phyloP scores from a whole-genome alignment of 1,140 invertebrate genomes.

The Pseudomyrmex cubaensis region DNA sequence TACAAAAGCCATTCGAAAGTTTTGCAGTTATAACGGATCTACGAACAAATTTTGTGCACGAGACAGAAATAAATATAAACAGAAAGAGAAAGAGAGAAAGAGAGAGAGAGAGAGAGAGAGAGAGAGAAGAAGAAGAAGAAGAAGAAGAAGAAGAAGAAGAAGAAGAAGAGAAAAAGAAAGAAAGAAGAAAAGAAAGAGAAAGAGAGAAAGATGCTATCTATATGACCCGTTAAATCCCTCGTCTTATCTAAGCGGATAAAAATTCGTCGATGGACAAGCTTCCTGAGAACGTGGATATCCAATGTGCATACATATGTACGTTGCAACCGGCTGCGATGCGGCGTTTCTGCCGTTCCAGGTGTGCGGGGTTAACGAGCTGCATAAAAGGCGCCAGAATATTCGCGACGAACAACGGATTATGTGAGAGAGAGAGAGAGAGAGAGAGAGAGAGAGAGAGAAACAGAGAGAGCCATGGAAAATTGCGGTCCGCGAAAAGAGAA shows the following conservation, averaged over 20 bases:
- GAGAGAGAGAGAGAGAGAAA: no score
- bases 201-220: conserved; percentile 6
- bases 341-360: conserved; percentile 46
- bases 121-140: not conserved
- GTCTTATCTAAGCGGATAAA: conserved; percentile 61
- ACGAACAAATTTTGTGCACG: not conserved
- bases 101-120: not conserved
- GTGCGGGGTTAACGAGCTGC: conserved; percentile 64
- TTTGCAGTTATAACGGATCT: not conserved
- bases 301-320: conserved; percentile 17
- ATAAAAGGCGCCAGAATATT: conserved; percentile 58
- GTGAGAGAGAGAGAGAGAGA: not conserved
- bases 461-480: conserved; percentile 30
- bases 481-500: conserved; percentile 35
- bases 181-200: not conserved
- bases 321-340: conserved; percentile 9
- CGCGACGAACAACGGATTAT: conserved; percentile 38
- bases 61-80: no score
- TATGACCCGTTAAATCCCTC: conserved; percentile 55
- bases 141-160: not conserved
- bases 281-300: conserved; percentile 51
- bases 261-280: conserved; percentile 58
- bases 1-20: not conserved
- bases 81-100: not conserved
- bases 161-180: not conserved